These are phyloP conservation scores for Tortricodes alternella DNA, from an alignment of 2,888 invertebrate genomes.

Conservation along the genomic window DNA sequence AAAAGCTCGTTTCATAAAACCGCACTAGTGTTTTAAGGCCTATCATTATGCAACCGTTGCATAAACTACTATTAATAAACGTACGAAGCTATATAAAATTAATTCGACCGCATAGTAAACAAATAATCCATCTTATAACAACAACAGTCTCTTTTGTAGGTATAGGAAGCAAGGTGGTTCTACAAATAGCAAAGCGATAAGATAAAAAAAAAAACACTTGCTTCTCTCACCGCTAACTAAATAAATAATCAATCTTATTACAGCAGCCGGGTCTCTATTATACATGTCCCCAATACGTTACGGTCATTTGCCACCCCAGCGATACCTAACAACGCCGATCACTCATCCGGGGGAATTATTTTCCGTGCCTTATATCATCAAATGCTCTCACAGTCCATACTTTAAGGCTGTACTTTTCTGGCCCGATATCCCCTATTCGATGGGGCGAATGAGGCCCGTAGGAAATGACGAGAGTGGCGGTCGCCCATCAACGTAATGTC, in stretches of 20 bases:
- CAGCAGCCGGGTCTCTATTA: conserved; percentile 4
- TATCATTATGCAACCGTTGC: too few relatives aligned
- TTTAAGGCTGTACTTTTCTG: conserved; percentile 25
- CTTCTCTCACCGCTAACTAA: conserved; percentile 2
- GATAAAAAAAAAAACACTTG: too few relatives aligned
- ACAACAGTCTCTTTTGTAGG: too few relatives aligned
- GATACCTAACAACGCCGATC: conserved; percentile 15
- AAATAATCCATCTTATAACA: too few relatives aligned
- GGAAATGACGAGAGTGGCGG: conserved; percentile 77
- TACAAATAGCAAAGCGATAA: too few relatives aligned
- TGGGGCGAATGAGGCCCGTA: conserved; percentile 71
- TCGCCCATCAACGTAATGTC: conserved; percentile 41
- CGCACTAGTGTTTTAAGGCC: too few relatives aligned
- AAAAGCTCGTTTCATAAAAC: too few relatives aligned
- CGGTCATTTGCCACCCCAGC: conserved; percentile 19
- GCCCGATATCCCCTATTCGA: conserved; percentile 36
- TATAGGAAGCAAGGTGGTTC: too few relatives aligned
- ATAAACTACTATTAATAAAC: too few relatives aligned
- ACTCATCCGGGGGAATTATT: conserved; percentile 20
- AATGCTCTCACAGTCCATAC: conserved; percentile 25
- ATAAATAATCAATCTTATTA: conserved; percentile 23
- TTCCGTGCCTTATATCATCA: conserved; percentile 20
- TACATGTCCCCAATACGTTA: conserved; percentile 8
- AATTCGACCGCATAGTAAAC: too few relatives aligned
- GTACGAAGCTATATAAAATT: too few relatives aligned